phyloP scores from a whole-genome alignment of 2,113 vertebrate species.

The Oncorhynchus kisutch region DNA sequence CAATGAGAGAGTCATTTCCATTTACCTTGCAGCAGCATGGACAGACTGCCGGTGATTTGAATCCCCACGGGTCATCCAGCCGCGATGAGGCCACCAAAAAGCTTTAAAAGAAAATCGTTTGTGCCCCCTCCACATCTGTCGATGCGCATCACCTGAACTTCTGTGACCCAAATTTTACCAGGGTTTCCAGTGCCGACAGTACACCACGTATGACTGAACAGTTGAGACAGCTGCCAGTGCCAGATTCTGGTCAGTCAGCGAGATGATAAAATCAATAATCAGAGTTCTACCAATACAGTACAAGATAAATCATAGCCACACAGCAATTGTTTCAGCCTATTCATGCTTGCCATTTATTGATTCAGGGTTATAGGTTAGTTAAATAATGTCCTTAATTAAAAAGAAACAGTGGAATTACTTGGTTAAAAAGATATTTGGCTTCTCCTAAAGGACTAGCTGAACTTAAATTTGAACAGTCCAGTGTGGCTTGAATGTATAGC shows the following conservation, averaged over 20 bases:
- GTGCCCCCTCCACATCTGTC: conserved; percentile 38
- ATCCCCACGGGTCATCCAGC: conserved; percentile 58
- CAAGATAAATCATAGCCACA: conserved; percentile 25
- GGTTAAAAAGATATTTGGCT: too few relatives aligned
- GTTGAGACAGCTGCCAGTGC: background rate
- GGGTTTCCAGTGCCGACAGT: conserved; percentile 12
- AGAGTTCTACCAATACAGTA: conserved; percentile 39
- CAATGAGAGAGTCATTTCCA: conserved; percentile 41
- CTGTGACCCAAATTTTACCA: conserved; percentile 37
- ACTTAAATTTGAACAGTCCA: too few relatives aligned
- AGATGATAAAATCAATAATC: conserved; percentile 44
- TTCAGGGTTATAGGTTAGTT: too few relatives aligned
- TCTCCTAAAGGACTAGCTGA: too few relatives aligned
- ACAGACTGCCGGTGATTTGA: conserved; percentile 58
- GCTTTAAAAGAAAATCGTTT: conserved; percentile 45
- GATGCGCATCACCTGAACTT: conserved; percentile 50
- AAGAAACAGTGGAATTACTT: too few relatives aligned
- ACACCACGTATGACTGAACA: background rate
- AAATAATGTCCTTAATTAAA: too few relatives aligned
- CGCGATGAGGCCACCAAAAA: conserved; percentile 50
- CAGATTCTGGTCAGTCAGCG: background rate
- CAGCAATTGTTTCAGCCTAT: background rate
- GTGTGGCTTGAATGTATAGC: too few relatives aligned
- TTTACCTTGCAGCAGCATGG: conserved; percentile 70
- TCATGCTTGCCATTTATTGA: background rate